A percentile compares a stretch with the other conserved stretches of the same genome.
Evolutionary conservation across 2,888 invertebrate species (phyloP).

Genomic region (Nebria salina): DNA sequence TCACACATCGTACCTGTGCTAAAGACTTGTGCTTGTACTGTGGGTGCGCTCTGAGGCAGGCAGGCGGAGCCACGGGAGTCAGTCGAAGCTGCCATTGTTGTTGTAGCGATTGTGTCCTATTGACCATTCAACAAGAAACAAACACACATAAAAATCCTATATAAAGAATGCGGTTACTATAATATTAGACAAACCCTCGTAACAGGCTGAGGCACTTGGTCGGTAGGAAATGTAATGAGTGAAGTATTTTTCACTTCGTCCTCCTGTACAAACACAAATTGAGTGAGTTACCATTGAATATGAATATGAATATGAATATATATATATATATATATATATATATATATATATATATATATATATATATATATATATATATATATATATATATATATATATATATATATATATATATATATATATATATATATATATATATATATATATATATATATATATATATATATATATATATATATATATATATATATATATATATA

Average conservation of each 20-base stretch:
- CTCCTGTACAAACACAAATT: slow-evolving; percentile 43
- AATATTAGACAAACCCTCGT: slow-evolving; percentile 56
- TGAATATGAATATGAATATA: too few relatives aligned
- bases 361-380: too few relatives aligned
- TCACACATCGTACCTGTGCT: slow-evolving; percentile 42
- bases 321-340: too few relatives aligned
- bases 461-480: too few relatives aligned
- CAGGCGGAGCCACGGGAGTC: slow-evolving; percentile 50
- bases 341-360: too few relatives aligned
- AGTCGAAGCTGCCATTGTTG: slow-evolving; percentile 56
- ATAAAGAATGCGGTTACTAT: neutral
- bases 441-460: too few relatives aligned
- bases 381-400: too few relatives aligned
- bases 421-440: too few relatives aligned
- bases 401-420: too few relatives aligned
- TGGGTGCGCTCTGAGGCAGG: slow-evolving; percentile 52
- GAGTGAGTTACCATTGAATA: neutral
- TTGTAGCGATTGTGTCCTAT: slow-evolving; percentile 50
- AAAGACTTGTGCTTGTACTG: slow-evolving; percentile 56
- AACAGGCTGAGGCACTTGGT: slow-evolving; percentile 66
- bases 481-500: too few relatives aligned
- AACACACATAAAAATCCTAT: neutral
- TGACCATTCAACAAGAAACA: slow-evolving; percentile 13
- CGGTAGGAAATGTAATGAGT: slow-evolving; percentile 64
- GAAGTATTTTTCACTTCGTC: slow-evolving; percentile 48